These are phyloP conservation scores for Drosophila pseudotakahashii DNA, from an alignment of 2,888 invertebrate genomes.

Conservation along the genomic window DNA sequence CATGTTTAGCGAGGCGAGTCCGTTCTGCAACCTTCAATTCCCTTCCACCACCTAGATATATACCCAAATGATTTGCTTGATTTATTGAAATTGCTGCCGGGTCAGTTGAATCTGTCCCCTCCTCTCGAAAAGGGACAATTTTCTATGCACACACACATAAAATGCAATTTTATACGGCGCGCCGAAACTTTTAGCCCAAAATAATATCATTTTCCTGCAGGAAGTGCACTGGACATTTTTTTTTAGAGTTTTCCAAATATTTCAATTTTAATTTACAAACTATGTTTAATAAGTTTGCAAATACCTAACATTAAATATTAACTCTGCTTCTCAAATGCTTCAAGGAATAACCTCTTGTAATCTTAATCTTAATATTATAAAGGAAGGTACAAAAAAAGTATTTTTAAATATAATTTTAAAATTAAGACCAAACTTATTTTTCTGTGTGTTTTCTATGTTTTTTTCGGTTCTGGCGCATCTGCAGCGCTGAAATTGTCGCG, in stretches of 20 bases:
- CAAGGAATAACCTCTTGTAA: too few species aligned
- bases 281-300: too few species aligned
- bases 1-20: conserved; percentile 36
- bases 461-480: conserved; percentile 2
- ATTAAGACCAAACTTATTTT: not conserved
- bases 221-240: not conserved
- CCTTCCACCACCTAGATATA: conserved; percentile 6
- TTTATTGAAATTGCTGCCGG: conserved; percentile 32
- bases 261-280: too few species aligned
- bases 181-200: conserved; percentile 16
- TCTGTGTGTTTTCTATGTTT: conserved; percentile 1
- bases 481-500: conserved; percentile 14
- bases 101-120: not conserved
- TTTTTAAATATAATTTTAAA: not conserved
- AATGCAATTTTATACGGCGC: conserved; percentile 49
- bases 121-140: conserved; percentile 29
- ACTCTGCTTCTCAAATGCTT: too few species aligned
- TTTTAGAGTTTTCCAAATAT: not conserved
- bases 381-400: too few species aligned
- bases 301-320: too few species aligned
- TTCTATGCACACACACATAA: conserved; percentile 46
- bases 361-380: too few species aligned
- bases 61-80: conserved; percentile 33
- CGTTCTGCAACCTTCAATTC: not conserved
- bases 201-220: conserved; percentile 44